Evolutionary conservation across 2,113 vertebrate species (phyloP).

Genomic region (Prionailurus bengalensis): DNA sequence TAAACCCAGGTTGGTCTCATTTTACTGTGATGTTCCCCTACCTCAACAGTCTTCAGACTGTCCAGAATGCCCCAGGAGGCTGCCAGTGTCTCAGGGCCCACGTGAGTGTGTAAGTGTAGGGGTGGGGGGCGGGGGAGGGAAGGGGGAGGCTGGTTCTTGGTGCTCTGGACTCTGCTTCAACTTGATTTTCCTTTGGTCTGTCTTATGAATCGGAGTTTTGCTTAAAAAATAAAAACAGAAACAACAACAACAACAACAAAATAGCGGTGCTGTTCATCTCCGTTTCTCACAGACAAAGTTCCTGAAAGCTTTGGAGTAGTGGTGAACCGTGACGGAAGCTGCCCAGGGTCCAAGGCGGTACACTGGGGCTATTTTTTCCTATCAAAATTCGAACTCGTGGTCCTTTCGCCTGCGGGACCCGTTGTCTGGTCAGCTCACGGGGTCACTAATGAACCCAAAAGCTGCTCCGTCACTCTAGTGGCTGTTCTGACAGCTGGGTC

Average conservation of each 20-base stretch:
- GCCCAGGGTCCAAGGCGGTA: no score
- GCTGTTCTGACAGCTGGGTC: neutral
- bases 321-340: neutral
- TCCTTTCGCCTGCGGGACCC: neutral
- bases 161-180: neutral
- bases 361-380: neutral
- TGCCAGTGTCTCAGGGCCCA: neutral
- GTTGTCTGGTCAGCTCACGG: neutral
- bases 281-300: neutral
- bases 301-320: neutral
- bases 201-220: neutral
- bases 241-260: neutral
- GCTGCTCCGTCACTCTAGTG: neutral
- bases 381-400: neutral
- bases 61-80: neutral
- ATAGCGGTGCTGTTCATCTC: neutral
- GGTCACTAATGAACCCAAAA: neutral
- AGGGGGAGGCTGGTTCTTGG: neutral
- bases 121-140: accelerated
- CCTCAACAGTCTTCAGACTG: neutral
- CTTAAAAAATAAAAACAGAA: neutral
- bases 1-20: neutral
- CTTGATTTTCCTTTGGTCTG: neutral
- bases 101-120: accelerated
- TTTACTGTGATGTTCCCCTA: neutral